Percentiles rank a stretch among this genome's conserved stretches.
Conservation (phyloP, 2,888 invertebrate genomes). For the Stenodema calcarata region DNA sequence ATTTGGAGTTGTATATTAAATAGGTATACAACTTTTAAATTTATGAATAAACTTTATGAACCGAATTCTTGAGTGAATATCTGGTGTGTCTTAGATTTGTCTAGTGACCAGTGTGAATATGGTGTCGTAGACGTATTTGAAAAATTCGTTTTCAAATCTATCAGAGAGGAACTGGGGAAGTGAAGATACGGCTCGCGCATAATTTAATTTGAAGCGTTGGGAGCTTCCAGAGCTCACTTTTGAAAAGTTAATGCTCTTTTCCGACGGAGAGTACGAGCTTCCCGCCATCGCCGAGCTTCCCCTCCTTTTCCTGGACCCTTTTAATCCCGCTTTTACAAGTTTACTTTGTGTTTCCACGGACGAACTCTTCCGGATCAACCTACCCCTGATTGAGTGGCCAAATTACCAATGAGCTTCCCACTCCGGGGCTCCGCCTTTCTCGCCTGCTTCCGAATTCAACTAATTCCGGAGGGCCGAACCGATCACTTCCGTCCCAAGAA, state of each 20-base stretch:
- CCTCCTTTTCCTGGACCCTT: neutral
- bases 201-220: neutral
- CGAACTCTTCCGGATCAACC: constrained; percentile 10
- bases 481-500: constrained; percentile 10
- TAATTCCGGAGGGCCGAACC: constrained; percentile 23
- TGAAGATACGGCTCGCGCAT: neutral
- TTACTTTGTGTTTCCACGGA: constrained; percentile 45
- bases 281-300: constrained; percentile 19
- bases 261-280: neutral
- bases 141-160: too few relatives aligned
- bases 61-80: too few relatives aligned
- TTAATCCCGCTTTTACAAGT: constrained; percentile 50
- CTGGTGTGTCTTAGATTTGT: too few relatives aligned
- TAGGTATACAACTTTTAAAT: too few relatives aligned
- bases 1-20: too few relatives aligned
- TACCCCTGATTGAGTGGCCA: constrained; percentile 48
- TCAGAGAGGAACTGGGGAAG: neutral
- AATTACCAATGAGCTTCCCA: constrained; percentile 44
- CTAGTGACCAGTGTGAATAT: too few relatives aligned
- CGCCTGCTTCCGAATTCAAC: constrained; percentile 19
- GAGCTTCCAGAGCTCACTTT: neutral
- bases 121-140: too few relatives aligned
- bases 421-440: neutral
- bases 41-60: too few relatives aligned
- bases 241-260: constrained; percentile 18